phyloP scores from a whole-genome alignment of 2,113 vertebrate species.

The Aspidoscelis tigris region DNA sequence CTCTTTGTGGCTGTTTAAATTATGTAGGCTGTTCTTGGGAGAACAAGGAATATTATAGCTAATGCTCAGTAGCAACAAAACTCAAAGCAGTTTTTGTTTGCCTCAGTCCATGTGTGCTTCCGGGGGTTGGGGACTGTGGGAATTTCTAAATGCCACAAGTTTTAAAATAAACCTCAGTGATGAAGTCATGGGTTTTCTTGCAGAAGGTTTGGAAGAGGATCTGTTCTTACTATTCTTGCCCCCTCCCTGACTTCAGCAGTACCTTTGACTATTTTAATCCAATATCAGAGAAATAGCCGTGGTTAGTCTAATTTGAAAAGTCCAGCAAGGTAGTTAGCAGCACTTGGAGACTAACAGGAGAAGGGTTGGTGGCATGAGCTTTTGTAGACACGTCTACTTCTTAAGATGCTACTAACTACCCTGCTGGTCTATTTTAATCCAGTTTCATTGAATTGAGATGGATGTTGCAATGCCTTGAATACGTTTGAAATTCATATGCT shows the following conservation, averaged over 20 bases:
- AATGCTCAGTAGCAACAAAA: background rate
- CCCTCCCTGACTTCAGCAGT: too few species aligned
- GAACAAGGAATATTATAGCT: background rate
- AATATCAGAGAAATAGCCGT: background rate
- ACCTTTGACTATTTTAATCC: too few species aligned
- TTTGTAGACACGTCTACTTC: too few species aligned
- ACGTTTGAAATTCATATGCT: background rate
- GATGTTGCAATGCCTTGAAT: background rate
- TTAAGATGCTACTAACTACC: too few species aligned
- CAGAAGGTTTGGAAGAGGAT: background rate
- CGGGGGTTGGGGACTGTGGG: background rate
- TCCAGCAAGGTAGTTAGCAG: too few species aligned
- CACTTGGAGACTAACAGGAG: too few species aligned
- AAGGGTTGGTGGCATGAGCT: too few species aligned
- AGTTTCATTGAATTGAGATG: background rate
- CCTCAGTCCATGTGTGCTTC: background rate
- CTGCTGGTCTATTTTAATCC: too few species aligned
- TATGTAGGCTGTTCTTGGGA: accelerated
- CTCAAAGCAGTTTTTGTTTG: constrained; percentile 26
- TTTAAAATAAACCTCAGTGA: background rate
- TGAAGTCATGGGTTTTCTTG: background rate
- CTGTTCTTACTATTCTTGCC: too few species aligned
- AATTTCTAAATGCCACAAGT: background rate
- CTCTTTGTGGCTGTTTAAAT: constrained; percentile 5
- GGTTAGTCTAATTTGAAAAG: too few species aligned